Evolutionary conservation across 2,797 vertebrate genomes (phyloP).

Genomic region (Cuniculus paca): DNA sequence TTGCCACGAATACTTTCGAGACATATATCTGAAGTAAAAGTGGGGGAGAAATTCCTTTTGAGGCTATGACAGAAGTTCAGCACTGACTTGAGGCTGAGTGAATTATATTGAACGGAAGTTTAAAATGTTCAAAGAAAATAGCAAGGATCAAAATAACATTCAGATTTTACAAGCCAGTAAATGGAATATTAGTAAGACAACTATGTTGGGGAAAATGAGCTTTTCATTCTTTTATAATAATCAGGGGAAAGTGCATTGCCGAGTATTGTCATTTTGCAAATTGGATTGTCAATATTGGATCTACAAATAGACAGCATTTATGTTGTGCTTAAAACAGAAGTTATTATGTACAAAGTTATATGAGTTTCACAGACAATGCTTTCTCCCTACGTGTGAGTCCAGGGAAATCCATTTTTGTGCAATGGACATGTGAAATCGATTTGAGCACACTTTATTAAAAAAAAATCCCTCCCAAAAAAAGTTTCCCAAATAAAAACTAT

Average conservation of each 20-base stretch:
- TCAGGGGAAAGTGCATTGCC: background rate
- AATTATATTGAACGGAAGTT: background rate
- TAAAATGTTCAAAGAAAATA: conserved; percentile 6
- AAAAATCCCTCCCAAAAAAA: background rate
- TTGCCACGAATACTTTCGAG: background rate
- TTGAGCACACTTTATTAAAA: background rate
- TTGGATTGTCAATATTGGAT: conserved; percentile 78
- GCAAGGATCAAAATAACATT: background rate
- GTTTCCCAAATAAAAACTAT: background rate
- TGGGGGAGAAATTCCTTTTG: background rate
- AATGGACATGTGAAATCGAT: background rate
- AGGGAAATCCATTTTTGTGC: background rate
- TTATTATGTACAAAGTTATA: conserved; percentile 81
- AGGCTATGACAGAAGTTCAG: background rate
- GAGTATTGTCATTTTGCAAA: conserved; percentile 61
- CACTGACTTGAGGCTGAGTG: background rate
- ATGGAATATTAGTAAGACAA: background rate
- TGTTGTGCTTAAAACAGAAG: conserved; percentile 84
- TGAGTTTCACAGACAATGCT: conserved; percentile 20
- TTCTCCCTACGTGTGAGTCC: background rate
- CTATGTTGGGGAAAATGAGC: background rate
- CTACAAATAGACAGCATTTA: conserved; percentile 82
- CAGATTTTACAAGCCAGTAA: background rate
- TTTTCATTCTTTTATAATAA: background rate
- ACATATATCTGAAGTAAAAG: background rate